phyloP scores from a whole-genome alignment of 1,140 invertebrate genomes.

The Neodiprion lecontei region DNA sequence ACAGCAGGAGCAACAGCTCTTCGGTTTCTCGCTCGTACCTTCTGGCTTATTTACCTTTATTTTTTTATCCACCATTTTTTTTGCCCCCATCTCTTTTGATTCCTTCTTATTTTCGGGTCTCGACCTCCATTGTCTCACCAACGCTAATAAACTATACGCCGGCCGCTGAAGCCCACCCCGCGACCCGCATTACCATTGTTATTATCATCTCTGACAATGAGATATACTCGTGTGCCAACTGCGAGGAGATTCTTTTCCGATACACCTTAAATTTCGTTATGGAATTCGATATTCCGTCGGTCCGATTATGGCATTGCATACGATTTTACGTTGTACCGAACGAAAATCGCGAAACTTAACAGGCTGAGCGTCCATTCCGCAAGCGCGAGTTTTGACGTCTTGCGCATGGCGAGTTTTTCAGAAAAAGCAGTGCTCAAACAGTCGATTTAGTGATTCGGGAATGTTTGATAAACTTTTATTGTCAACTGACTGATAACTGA shows the following conservation, averaged over 20 bases:
- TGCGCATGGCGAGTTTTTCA: too few relatives aligned
- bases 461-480: too few relatives aligned
- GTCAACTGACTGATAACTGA: too few relatives aligned
- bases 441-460: too few relatives aligned
- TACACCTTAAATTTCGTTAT: background rate
- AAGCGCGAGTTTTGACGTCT: too few relatives aligned
- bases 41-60: conserved; percentile 22
- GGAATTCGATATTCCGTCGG: too few relatives aligned
- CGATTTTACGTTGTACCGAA: too few relatives aligned
- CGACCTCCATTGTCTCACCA: conserved; percentile 59
- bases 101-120: conserved; percentile 57
- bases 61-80: conserved; percentile 23
- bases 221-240: background rate
- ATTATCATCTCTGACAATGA: conserved; percentile 33
- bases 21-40: conserved; percentile 9
- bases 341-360: too few relatives aligned
- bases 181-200: conserved; percentile 53
- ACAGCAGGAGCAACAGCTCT: background rate
- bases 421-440: too few relatives aligned
- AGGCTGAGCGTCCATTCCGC: too few relatives aligned
- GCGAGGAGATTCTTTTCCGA: background rate
- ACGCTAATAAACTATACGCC: conserved; percentile 58
- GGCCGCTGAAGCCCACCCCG: conserved; percentile 53
- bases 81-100: conserved; percentile 24
- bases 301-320: too few relatives aligned